phyloP scores from a whole-genome alignment of 1,140 invertebrate species.

The Meloidogyne hapla region DNA sequence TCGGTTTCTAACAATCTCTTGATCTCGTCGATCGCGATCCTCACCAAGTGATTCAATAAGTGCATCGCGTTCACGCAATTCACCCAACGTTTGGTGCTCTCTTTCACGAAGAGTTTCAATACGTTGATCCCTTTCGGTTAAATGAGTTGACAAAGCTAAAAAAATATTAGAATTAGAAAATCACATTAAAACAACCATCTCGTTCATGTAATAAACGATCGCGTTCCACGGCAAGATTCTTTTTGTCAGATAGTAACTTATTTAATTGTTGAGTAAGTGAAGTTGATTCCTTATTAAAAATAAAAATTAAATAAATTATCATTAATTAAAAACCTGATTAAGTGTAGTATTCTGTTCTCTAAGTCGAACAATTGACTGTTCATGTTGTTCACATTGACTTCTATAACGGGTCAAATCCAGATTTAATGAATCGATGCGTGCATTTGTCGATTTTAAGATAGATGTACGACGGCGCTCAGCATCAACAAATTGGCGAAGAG shows the following conservation, averaged over 20 bases:
- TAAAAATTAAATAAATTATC: background rate
- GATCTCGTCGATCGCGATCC: background rate
- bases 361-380: slow-evolving; percentile 20
- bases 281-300: slow-evolving; percentile 10
- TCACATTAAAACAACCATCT: slow-evolving; percentile 16
- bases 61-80: slow-evolving; percentile 16
- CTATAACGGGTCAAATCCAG: slow-evolving; percentile 17
- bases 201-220: slow-evolving; percentile 14
- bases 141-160: background rate
- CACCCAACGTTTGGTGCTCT: background rate
- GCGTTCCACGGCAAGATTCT: slow-evolving; percentile 6
- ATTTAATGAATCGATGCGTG: slow-evolving; percentile 12
- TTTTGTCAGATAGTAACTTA: slow-evolving; percentile 11
- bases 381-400: slow-evolving; percentile 22
- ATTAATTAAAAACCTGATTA: slow-evolving; percentile 6
- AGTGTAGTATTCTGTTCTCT: slow-evolving; percentile 9
- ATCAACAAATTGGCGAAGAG: slow-evolving; percentile 19
- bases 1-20: slow-evolving; percentile 10
- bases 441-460: slow-evolving; percentile 5
- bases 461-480: slow-evolving; percentile 3
- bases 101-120: slow-evolving; percentile 20
- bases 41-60: slow-evolving; percentile 15
- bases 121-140: slow-evolving; percentile 10
- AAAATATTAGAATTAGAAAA: background rate
- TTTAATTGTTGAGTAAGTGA: slow-evolving; percentile 14